Evolutionary conservation across 2,797 vertebrate genomes (phyloP).

Genomic region (Tenualosa thibaudeaui): DNA sequence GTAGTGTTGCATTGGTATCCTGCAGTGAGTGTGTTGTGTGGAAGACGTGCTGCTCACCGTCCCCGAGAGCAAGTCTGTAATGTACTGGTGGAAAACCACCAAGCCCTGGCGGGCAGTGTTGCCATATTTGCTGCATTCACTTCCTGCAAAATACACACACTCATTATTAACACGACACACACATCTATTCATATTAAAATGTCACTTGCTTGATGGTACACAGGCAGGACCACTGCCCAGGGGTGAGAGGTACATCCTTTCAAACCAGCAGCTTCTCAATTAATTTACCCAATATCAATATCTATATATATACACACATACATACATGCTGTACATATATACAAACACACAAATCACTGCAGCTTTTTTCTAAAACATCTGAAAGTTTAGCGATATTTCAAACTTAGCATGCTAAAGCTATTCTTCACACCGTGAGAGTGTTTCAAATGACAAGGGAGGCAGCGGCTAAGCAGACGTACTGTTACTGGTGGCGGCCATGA

Average conservation of each 20-base stretch:
- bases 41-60: constrained; percentile 76
- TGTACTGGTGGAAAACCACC: constrained; percentile 83
- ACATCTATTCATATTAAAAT: neutral
- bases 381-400: too few species aligned
- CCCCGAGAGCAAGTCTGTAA: constrained; percentile 90
- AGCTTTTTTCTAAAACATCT: too few species aligned
- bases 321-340: too few species aligned
- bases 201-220: neutral
- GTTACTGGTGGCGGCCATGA: constrained; percentile 63
- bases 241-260: too few species aligned
- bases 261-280: too few species aligned
- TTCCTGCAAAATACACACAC: constrained; percentile 62
- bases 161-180: neutral
- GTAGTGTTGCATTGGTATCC: too few species aligned
- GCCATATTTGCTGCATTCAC: constrained; percentile 75
- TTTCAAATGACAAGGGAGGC: too few species aligned
- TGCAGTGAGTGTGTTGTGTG: neutral
- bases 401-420: too few species aligned
- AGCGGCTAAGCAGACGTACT: constrained; percentile 47
- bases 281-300: too few species aligned
- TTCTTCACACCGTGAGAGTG: too few species aligned
- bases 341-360: neutral
- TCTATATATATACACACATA: too few species aligned
- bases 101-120: constrained; percentile 74
- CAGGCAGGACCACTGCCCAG: neutral